Evolutionary conservation across 2,888 invertebrate genomes (phyloP), one percentile per base, ranked within the genome.

Genomic region (Dinocampus coccinellae): DNA sequence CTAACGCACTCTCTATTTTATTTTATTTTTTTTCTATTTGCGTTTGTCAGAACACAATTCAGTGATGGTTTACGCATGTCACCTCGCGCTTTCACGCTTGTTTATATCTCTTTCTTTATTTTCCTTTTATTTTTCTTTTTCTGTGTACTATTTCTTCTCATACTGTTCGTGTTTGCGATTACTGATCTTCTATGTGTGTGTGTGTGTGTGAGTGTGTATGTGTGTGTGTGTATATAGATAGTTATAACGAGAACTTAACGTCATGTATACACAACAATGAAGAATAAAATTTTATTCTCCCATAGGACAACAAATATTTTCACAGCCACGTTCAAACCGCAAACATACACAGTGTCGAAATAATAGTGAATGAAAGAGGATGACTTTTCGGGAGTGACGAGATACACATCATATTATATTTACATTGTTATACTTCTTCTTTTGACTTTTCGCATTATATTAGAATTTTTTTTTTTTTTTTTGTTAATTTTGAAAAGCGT

Each of bases 281-380:
- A n/a, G n/a, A n/a, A n/a, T n/a, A n/a, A n/a, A n/a, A 33, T 16
- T 66, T 69, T 71, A 76, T 77, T 76, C 77, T 77, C 72, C 70
- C 72, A 52, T 20, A 69, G 75, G 79, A 78, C 78, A 80, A 81
- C 77, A 85, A 85, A 85, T 85, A 84, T 85, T 85, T 85, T 84
- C 82, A 84, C 82, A 83, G 81, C 80, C 80, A 84, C 82, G 81
- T 79, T 80, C 80, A 77, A 47, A 29, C 58, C 76, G 73, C 42
- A 64, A 29, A 67, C 29, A 67, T 42, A 36, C 6, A 42, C n/a
- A 16, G 7, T 47, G 22, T 62, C 20, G 6, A 39, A 52, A 69
- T 39, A 33, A 24, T 53, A 61, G 42, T 22, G 52, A 47, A 63
- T 57, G n/a, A 34, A 13, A 39, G 13, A 33, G 76, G 75, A 76